phyloP scores from a whole-genome alignment of 35 echinoderm and acorn worm genomes.

The Nesometra sesokonis region DNA sequence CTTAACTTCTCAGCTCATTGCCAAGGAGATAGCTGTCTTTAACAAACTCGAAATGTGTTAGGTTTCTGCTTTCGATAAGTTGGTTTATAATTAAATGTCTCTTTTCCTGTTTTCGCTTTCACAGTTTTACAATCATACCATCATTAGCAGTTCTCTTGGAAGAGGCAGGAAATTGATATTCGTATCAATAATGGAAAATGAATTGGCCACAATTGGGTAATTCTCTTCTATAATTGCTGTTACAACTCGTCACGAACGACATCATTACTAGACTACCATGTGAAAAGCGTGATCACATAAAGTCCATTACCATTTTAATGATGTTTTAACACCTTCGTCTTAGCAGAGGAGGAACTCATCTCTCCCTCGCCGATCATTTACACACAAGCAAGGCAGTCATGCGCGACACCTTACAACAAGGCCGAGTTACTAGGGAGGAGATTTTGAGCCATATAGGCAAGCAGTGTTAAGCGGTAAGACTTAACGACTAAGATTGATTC shows the following conservation, averaged over 20 bases:
- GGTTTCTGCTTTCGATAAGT: neutral
- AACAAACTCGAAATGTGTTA: neutral
- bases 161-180: neutral
- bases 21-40: neutral
- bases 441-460: neutral
- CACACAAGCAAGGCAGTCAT: neutral
- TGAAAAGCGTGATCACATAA: neutral
- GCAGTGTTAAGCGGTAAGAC: neutral
- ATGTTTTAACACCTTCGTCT: neutral
- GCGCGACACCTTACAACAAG: neutral
- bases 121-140: neutral
- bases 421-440: neutral
- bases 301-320: neutral
- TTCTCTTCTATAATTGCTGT: neutral
- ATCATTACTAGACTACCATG: neutral
- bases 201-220: neutral
- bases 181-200: neutral
- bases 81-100: slow-evolving; percentile 1
- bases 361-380: neutral
- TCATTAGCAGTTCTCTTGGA: neutral
- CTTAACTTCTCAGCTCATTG: neutral
- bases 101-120: neutral
- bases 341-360: neutral
- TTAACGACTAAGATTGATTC: neutral
- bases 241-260: neutral